A percentile compares a stretch with the other conserved stretches of the same genome.
These are phyloP conservation scores for Dicentrarchus labrax DNA, from an alignment of 2,113 vertebrate species.

Conservation along the genomic window DNA sequence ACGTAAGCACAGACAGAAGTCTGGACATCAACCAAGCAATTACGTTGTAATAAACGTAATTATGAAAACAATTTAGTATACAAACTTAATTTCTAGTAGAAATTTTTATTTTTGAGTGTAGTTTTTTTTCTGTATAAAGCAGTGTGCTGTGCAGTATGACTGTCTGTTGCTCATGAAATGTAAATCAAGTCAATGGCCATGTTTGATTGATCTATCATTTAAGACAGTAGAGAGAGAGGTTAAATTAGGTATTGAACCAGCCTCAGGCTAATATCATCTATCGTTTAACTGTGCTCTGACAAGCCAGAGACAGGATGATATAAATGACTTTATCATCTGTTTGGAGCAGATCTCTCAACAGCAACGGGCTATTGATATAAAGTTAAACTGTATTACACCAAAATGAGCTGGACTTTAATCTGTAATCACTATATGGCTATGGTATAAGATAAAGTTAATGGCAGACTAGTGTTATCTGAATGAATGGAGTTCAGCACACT, in stretches of 20 bases:
- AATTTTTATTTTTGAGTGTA: background rate
- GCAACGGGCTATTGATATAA: slow-evolving; percentile 14
- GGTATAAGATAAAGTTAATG: background rate
- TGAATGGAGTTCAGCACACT: background rate
- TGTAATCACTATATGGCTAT: background rate
- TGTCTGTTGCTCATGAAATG: slow-evolving; percentile 23
- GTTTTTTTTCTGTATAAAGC: no score
- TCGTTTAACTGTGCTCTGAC: slow-evolving; percentile 44
- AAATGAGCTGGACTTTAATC: slow-evolving; percentile 10
- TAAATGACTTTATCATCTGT: slow-evolving; percentile 66
- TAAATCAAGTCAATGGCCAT: slow-evolving; percentile 29
- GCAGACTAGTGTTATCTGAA: background rate
- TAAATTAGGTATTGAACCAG: slow-evolving; percentile 63
- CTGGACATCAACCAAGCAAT: no score
- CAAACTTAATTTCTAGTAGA: no score
- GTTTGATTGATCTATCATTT: slow-evolving; percentile 55
- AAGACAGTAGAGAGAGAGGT: slow-evolving; percentile 49
- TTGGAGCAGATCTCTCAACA: slow-evolving; percentile 32
- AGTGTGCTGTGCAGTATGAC: background rate
- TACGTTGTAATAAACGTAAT: no score
- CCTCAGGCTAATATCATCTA: slow-evolving; percentile 52
- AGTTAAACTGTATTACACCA: slow-evolving; percentile 11
- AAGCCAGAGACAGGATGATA: slow-evolving; percentile 42
- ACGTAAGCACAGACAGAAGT: no score
- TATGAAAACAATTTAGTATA: no score